A percentile compares a stretch with the other conserved stretches of the same genome.
Evolutionary conservation across 2,888 invertebrate species (phyloP).

Genomic region (Syritta pipiens): DNA sequence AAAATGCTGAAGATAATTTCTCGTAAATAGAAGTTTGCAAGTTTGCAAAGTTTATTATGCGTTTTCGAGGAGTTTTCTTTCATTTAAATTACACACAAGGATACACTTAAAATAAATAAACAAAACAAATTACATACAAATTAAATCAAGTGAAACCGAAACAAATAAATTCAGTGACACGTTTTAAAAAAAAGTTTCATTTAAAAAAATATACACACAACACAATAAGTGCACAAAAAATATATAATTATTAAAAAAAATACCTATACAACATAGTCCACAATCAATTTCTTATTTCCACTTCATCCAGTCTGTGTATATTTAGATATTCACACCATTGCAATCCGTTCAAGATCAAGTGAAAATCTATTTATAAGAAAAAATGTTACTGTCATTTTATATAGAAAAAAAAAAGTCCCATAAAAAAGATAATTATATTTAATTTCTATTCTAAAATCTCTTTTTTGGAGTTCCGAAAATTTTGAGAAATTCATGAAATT

Average conservation of each 20-base stretch:
- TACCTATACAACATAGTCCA: constrained; percentile 9
- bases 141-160: constrained; percentile 11
- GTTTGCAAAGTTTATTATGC: constrained; percentile 6
- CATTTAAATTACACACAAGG: constrained; percentile 1
- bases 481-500: constrained; percentile 3
- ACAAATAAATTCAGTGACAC: constrained; percentile 46
- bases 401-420: too few species aligned
- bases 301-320: constrained; percentile 30
- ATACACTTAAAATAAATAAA: constrained; percentile 28
- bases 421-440: constrained; percentile 22
- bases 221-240: constrained; percentile 25
- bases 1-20: constrained; percentile 48
- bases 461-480: constrained; percentile 33
- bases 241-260: constrained; percentile 9
- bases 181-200: constrained; percentile 9
- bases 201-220: constrained; percentile 17
- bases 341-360: constrained; percentile 66
- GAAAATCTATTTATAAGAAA: constrained; percentile 64
- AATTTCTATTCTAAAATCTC: constrained; percentile 26
- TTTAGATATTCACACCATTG: constrained; percentile 53
- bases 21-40: constrained; percentile 43
- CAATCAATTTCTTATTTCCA: neutral
- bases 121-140: constrained; percentile 17
- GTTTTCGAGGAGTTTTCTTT: constrained; percentile 15
- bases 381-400: constrained; percentile 55